These are phyloP conservation scores for Neogobius melanostomus DNA, from an alignment of 2,113 vertebrate species.

Conservation along the genomic window DNA sequence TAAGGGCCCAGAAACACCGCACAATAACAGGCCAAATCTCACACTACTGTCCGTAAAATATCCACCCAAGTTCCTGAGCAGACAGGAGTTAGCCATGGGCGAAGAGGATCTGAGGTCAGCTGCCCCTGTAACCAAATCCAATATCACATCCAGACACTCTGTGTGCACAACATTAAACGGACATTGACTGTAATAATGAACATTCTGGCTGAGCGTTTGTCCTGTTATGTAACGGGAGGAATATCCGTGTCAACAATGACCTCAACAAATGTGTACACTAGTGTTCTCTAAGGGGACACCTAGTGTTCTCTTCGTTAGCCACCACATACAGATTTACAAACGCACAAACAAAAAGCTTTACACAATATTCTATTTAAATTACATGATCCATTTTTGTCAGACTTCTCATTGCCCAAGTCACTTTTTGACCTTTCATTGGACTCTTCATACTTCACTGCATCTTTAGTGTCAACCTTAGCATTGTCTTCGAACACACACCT, in stretches of 20 bases:
- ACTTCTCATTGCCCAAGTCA: too few relatives aligned
- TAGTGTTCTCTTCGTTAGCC: too few relatives aligned
- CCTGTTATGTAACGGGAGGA: not conserved
- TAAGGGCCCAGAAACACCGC: constrained; percentile 3
- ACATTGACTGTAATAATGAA: not conserved
- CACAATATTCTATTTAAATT: too few relatives aligned
- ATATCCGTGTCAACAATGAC: not conserved
- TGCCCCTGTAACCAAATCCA: constrained; percentile 9
- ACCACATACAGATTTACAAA: too few relatives aligned
- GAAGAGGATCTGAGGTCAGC: constrained; percentile 12
- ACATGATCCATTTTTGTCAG: too few relatives aligned
- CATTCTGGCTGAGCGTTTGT: not conserved
- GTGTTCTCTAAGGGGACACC: too few relatives aligned
- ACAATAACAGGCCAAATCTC: not conserved
- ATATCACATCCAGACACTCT: not conserved
- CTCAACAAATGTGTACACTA: too few relatives aligned
- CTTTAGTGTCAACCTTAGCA: too few relatives aligned
- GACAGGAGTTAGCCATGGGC: not conserved
- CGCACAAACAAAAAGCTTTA: too few relatives aligned
- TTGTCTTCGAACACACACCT: too few relatives aligned
- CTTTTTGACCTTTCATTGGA: too few relatives aligned
- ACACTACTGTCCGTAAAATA: not conserved
- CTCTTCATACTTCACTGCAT: too few relatives aligned
- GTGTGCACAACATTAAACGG: not conserved
- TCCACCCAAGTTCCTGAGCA: constrained; percentile 23